These are phyloP conservation scores for Ranitomeya imitator DNA, from an alignment of 2,113 vertebrate genomes.

Conservation along the genomic window DNA sequence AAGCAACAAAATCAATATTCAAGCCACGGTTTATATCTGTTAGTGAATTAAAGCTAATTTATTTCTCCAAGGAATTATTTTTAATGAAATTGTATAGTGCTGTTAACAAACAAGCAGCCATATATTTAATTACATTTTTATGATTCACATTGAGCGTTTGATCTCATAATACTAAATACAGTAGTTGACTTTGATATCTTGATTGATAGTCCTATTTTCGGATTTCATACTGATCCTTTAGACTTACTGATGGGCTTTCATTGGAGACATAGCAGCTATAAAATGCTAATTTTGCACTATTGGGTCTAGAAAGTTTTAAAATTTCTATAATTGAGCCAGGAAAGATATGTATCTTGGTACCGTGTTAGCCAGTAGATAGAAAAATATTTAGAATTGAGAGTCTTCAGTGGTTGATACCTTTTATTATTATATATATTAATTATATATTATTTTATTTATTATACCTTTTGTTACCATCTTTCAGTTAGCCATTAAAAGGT, in stretches of 20 bases:
- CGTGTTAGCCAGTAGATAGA: too few relatives aligned
- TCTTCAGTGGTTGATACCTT: too few relatives aligned
- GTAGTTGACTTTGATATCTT: constrained; percentile 2
- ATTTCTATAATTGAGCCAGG: neutral
- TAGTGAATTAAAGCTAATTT: neutral
- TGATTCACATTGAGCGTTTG: neutral
- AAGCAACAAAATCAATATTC: neutral
- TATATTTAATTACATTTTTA: constrained; percentile 11
- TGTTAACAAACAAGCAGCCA: constrained; percentile 8
- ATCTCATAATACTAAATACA: neutral
- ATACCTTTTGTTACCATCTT: too few relatives aligned
- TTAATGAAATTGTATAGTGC: neutral
- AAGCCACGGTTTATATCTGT: neutral
- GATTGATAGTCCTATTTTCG: neutral
- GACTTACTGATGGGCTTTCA: neutral
- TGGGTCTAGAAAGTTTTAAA: neutral
- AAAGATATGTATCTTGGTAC: too few relatives aligned
- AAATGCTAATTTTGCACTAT: neutral
- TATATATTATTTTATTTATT: too few relatives aligned
- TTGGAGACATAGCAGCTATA: neutral
- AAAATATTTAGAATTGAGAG: too few relatives aligned
- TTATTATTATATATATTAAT: too few relatives aligned
- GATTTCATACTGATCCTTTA: neutral
- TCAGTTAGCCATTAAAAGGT: too few relatives aligned
- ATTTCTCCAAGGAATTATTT: constrained; percentile 6